Evolutionary conservation across 2,797 vertebrate genomes (phyloP).

Genomic region (Microctenopoma steveboyesi): DNA sequence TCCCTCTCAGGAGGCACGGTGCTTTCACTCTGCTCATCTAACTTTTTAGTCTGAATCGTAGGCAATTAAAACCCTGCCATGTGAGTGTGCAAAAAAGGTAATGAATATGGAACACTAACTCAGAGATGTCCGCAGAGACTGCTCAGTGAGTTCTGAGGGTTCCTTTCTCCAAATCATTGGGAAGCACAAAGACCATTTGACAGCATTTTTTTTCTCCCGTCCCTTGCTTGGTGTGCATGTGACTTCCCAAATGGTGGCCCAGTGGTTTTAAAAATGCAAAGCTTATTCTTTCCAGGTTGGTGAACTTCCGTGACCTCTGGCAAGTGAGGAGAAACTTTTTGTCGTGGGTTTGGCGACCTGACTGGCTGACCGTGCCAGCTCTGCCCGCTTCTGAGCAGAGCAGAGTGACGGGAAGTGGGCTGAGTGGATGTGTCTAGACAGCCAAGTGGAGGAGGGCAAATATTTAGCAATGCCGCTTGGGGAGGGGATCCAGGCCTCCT

Average conservation of each 20-base stretch:
- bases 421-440: slow-evolving; percentile 80
- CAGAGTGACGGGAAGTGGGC: slow-evolving; percentile 59
- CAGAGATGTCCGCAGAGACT: slow-evolving; percentile 71
- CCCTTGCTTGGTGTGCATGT: slow-evolving; percentile 42
- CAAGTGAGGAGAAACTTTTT: slow-evolving; percentile 73
- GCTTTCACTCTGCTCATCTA: slow-evolving; percentile 58
- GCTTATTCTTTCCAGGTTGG: slow-evolving; percentile 74
- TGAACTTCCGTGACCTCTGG: slow-evolving; percentile 77
- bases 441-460: slow-evolving; percentile 81
- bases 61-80: slow-evolving; percentile 78
- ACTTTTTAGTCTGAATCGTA: slow-evolving; percentile 73
- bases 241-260: slow-evolving; percentile 64
- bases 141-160: slow-evolving; percentile 71
- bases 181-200: slow-evolving; percentile 76
- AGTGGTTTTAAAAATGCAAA: slow-evolving; percentile 77
- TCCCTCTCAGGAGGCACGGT: slow-evolving; percentile 61
- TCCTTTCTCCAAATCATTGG: slow-evolving; percentile 70
- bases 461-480: slow-evolving; percentile 82
- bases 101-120: slow-evolving; percentile 82
- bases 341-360: slow-evolving; percentile 70
- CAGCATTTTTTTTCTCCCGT: slow-evolving; percentile 49
- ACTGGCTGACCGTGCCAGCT: slow-evolving; percentile 71
- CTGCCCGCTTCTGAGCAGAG: slow-evolving; percentile 60
- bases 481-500: slow-evolving; percentile 64
- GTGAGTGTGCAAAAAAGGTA: slow-evolving; percentile 62